These are phyloP conservation scores for Enteromius radiatus DNA, from an alignment of 2,797 vertebrate genomes.

Conservation along the genomic window DNA sequence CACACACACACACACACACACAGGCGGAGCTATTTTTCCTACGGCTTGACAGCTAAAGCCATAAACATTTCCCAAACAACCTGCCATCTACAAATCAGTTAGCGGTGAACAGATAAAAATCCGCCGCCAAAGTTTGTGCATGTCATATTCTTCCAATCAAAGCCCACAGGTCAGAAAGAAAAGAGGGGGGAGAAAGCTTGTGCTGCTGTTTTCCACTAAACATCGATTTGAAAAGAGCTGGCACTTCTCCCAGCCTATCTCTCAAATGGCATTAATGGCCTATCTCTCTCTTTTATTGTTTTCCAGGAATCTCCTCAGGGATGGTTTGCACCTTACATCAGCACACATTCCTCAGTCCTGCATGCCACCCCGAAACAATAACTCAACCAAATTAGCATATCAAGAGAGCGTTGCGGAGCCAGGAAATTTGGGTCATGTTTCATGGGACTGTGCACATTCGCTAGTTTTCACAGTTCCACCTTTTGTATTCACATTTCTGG, in stretches of 20 bases:
- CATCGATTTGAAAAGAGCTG: constrained; percentile 74
- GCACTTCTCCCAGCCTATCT: constrained; percentile 76
- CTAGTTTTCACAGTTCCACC: constrained; percentile 30
- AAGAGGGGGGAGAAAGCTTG: constrained; percentile 36
- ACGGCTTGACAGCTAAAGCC: constrained; percentile 50
- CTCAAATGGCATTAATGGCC: constrained; percentile 72
- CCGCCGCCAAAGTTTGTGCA: constrained; percentile 31
- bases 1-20: constrained; percentile 25
- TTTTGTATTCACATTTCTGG: constrained; percentile 29
- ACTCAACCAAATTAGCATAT: constrained; percentile 63
- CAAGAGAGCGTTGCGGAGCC: constrained; percentile 55
- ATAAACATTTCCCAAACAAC: constrained; percentile 56
- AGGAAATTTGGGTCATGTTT: constrained; percentile 61
- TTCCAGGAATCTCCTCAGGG: constrained; percentile 73
- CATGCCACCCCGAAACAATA: constrained; percentile 73
- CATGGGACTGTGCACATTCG: constrained; percentile 51
- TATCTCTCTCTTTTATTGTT: constrained; percentile 76
- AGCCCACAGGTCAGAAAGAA: constrained; percentile 40
- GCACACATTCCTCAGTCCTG: constrained; percentile 72
- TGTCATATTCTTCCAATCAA: constrained; percentile 51
- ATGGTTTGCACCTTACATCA: constrained; percentile 70
- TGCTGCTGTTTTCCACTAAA: constrained; percentile 74
- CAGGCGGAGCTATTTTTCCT: constrained; percentile 52
- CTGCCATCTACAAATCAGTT: constrained; percentile 53
- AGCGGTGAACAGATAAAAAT: constrained; percentile 25